phyloP scores from a whole-genome alignment of 2,888 invertebrate genomes.

The Pseudoips prasinana region DNA sequence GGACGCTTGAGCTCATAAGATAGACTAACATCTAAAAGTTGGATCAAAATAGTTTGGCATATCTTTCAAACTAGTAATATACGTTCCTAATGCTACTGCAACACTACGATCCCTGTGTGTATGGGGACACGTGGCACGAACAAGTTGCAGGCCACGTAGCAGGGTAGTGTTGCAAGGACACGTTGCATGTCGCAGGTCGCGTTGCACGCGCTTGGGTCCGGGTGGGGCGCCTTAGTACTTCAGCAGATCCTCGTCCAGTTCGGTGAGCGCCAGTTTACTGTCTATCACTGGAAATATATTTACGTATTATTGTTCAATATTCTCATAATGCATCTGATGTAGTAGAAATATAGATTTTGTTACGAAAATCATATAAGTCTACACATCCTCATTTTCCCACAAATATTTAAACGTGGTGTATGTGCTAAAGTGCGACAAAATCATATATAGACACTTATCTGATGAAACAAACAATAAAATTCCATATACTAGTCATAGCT shows the following conservation, averaged over 20 bases:
- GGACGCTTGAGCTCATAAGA: background rate
- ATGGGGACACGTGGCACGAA: slow-evolving; percentile 1
- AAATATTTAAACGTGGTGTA: too few species aligned
- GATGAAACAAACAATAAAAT: too few species aligned
- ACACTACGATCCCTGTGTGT: background rate
- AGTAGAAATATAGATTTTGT: too few species aligned
- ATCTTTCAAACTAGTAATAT: background rate
- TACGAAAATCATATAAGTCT: too few species aligned
- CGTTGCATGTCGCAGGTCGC: slow-evolving; percentile 9
- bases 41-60: slow-evolving; percentile 1
- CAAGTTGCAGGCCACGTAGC: background rate
- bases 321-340: background rate
- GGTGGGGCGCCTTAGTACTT: slow-evolving; percentile 55
- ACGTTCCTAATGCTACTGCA: background rate
- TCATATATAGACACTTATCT: too few species aligned
- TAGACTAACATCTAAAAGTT: background rate
- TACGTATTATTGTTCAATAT: background rate
- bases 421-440: too few species aligned
- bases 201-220: background rate
- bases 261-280: slow-evolving; percentile 74
- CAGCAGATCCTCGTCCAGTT: slow-evolving; percentile 65
- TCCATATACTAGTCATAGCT: too few species aligned
- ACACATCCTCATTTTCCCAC: too few species aligned
- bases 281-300: slow-evolving; percentile 65
- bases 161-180: slow-evolving; percentile 4